A percentile compares a stretch with the other conserved stretches of the same genome.
Evolutionary conservation across 2,797 vertebrate species (phyloP).

Genomic region (Sphenopsis melanotis): DNA sequence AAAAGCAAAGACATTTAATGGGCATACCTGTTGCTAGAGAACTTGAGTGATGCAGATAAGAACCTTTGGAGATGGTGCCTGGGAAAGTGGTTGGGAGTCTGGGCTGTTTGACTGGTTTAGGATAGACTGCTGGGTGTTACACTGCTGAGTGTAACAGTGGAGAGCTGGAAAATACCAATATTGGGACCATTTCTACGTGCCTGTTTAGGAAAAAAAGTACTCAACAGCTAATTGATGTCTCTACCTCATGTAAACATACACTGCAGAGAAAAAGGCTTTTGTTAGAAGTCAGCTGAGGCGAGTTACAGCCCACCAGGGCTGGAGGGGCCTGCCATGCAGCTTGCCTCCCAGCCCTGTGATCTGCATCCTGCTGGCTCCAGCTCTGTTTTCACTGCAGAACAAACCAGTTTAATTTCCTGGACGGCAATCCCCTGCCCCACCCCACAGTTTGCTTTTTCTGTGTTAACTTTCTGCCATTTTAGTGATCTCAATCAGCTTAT

Average conservation of each 20-base stretch:
- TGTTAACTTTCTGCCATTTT: constrained; percentile 51
- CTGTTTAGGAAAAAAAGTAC: background rate
- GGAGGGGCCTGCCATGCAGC: background rate
- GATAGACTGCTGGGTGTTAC: background rate
- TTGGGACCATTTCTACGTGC: background rate
- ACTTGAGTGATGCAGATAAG: background rate
- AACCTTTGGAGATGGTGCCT: background rate
- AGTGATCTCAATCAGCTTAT: constrained; percentile 47
- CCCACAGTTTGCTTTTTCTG: background rate
- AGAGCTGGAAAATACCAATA: background rate
- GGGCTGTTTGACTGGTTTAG: background rate
- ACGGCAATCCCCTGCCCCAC: background rate
- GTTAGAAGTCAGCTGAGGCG: background rate
- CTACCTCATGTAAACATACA: background rate
- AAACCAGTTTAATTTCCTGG: constrained; percentile 22
- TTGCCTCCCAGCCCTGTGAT: background rate
- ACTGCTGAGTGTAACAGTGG: background rate
- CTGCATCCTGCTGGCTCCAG: background rate
- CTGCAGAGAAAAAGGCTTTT: background rate
- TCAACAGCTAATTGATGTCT: background rate
- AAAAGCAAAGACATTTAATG: background rate
- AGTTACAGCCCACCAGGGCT: background rate
- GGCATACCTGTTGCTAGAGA: background rate
- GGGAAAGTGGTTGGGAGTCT: background rate
- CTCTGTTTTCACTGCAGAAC: background rate